Evolutionary conservation across 2,113 vertebrate genomes (phyloP).

Genomic region (Tichodroma muraria): DNA sequence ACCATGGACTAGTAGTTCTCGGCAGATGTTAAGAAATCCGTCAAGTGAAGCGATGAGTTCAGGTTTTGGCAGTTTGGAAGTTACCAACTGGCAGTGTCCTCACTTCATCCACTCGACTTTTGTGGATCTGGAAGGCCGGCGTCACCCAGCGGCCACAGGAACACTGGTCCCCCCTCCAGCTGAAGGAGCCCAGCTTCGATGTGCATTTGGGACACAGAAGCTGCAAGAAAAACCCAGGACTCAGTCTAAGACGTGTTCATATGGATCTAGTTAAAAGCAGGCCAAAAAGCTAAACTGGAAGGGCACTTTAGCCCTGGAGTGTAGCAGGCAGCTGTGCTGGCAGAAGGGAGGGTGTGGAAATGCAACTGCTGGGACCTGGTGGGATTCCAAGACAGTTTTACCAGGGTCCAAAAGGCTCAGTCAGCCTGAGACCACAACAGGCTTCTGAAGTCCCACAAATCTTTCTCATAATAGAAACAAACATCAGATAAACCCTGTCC

Average conservation of each 20-base stretch:
- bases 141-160: slow-evolving; percentile 94
- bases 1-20: not conserved
- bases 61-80: slow-evolving; percentile 16
- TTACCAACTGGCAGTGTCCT: slow-evolving; percentile 60
- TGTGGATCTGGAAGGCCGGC: slow-evolving; percentile 92
- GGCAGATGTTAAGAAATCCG: accelerated
- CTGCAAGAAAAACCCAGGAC: slow-evolving; percentile 60
- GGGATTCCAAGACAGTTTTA: not conserved
- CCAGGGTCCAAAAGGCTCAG: not conserved
- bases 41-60: accelerated
- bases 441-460: not conserved
- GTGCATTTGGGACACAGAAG: slow-evolving; percentile 91
- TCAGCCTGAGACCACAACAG: not conserved
- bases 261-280: not conserved
- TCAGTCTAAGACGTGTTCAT: accelerated
- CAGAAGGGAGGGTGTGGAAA: not conserved
- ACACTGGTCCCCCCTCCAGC: slow-evolving; percentile 90
- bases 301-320: not conserved
- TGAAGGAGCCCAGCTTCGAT: slow-evolving; percentile 90
- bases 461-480: not conserved
- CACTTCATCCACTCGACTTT: slow-evolving; percentile 87
- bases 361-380: not conserved
- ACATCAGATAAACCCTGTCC: not conserved
- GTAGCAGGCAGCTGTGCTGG: not conserved
- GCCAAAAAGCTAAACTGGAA: not conserved